Evolutionary conservation across 1,140 invertebrate genomes (phyloP).

Genomic region (Grapholita molesta): DNA sequence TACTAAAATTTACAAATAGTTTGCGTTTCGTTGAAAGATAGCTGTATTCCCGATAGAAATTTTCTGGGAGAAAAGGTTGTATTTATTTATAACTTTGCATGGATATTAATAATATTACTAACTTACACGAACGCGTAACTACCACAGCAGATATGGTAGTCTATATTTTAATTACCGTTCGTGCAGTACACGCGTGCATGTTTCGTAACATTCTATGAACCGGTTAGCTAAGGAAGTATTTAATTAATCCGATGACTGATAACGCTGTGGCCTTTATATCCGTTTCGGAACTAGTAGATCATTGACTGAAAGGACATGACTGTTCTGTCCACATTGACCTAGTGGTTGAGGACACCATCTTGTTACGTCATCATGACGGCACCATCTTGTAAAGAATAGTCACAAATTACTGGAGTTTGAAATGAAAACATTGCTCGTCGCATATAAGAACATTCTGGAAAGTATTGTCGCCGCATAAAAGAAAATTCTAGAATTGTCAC

Average conservation of each 20-base stretch:
- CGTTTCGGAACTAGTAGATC: conserved; percentile 19
- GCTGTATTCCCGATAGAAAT: no score
- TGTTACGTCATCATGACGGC: not conserved
- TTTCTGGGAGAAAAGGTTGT: no score
- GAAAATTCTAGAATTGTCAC: no score
- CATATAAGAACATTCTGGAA: no score
- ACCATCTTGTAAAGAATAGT: not conserved
- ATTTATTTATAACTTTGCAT: no score
- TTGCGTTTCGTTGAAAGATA: no score
- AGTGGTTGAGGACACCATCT: conserved; percentile 23
- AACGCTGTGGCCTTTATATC: conserved; percentile 19
- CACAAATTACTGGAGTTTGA: not conserved
- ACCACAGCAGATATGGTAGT: not conserved
- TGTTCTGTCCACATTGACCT: conserved; percentile 35
- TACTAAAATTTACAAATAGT: no score
- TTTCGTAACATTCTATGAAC: not conserved
- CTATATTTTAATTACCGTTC: not conserved
- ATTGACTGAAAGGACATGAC: conserved; percentile 16
- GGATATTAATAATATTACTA: no score
- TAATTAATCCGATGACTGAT: not conserved
- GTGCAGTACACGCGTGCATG: conserved; percentile 2
- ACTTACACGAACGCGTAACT: no score
- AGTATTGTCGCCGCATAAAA: no score
- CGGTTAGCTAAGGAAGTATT: not conserved
- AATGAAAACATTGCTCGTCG: no score